Conservation (phyloP, 2,888 invertebrate genomes). For the Creontiades dilutus region DNA sequence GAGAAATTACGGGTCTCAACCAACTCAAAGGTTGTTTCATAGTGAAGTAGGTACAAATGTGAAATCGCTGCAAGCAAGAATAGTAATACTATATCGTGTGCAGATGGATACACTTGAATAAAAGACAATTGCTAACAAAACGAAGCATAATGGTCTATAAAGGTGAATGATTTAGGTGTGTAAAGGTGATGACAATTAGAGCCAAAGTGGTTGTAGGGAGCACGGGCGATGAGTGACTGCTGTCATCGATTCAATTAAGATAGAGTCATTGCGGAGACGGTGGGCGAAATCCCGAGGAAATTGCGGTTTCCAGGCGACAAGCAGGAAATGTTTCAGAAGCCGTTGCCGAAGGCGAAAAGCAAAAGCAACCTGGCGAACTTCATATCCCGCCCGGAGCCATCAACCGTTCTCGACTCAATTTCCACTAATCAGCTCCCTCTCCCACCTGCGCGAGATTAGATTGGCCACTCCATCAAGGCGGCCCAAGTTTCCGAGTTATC, state of each 20-base stretch:
- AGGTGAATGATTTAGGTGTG: too few species aligned
- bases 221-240: neutral
- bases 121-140: too few species aligned
- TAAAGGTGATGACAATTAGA: too few species aligned
- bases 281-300: neutral
- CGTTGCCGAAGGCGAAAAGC: neutral
- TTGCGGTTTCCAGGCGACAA: neutral
- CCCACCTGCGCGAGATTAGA: constrained; percentile 14
- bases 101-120: too few species aligned
- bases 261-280: too few species aligned
- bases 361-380: neutral
- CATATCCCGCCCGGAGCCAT: constrained; percentile 28
- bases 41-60: too few species aligned
- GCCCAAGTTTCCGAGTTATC: neutral
- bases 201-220: too few species aligned
- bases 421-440: constrained; percentile 20
- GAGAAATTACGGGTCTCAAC: too few species aligned
- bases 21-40: too few species aligned
- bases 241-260: constrained; percentile 27
- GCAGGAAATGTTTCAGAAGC: neutral
- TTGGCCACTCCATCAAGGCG: constrained; percentile 15
- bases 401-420: constrained; percentile 16
- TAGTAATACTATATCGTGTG: too few species aligned
- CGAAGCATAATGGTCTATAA: too few species aligned
- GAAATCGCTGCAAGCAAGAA: too few species aligned